These are phyloP conservation scores for Drosophila ironensis DNA, from an alignment of 1,140 invertebrate species.

Conservation along the genomic window DNA sequence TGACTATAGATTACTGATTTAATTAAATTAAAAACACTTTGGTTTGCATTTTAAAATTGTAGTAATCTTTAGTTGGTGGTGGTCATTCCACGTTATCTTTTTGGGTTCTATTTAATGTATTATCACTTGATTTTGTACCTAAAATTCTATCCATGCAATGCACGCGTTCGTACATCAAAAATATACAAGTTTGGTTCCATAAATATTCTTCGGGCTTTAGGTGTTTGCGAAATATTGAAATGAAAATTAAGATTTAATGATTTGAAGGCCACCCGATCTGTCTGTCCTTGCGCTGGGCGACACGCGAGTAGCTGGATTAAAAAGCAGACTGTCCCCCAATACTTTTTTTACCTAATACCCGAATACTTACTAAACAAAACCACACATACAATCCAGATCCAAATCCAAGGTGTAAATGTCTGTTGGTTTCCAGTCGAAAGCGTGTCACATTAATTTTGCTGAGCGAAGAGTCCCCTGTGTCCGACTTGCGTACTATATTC, in stretches of 20 bases:
- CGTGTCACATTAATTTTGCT: constrained; percentile 82
- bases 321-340: constrained; percentile 28
- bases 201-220: constrained; percentile 48
- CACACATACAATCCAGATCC: constrained; percentile 16
- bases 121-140: constrained; percentile 9
- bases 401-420: constrained; percentile 44
- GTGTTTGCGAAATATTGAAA: constrained; percentile 46
- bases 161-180: constrained; percentile 56
- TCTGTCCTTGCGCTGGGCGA: constrained; percentile 79
- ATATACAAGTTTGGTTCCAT: constrained; percentile 34
- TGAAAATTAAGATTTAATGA: constrained; percentile 19
- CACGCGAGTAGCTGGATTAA: constrained; percentile 77
- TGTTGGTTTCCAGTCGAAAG: constrained; percentile 68
- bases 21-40: neutral
- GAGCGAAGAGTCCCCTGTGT: constrained; percentile 81
- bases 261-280: constrained; percentile 51
- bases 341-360: neutral
- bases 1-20: too few species aligned
- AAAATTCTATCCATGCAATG: constrained; percentile 36
- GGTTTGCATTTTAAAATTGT: constrained; percentile 16
- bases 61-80: constrained; percentile 33
- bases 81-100: too few species aligned
- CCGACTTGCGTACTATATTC: constrained; percentile 18
- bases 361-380: too few species aligned
- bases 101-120: constrained; percentile 9